phyloP scores from a whole-genome alignment of 2,888 invertebrate genomes.

The Lutraria lutraria region DNA sequence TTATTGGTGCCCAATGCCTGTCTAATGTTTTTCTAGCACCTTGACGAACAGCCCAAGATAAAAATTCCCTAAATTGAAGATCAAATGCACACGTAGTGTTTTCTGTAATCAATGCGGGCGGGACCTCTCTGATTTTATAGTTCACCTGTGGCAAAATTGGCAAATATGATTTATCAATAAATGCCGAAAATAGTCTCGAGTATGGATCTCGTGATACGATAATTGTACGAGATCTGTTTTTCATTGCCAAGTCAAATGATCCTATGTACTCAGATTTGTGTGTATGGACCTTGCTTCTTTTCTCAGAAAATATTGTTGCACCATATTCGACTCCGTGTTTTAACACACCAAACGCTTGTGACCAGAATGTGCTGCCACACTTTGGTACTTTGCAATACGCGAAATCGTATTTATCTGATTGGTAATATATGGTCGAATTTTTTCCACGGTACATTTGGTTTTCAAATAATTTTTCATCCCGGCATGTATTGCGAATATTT shows the following conservation, averaged over 20 bases:
- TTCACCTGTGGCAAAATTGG: not conserved
- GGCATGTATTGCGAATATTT: conserved; percentile 17
- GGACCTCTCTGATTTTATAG: not conserved
- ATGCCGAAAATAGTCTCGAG: conserved; percentile 52
- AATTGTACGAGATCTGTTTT: conserved; percentile 8
- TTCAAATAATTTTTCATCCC: not conserved
- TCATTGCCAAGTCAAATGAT: not conserved
- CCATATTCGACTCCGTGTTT: not conserved
- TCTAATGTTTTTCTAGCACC: conserved; percentile 23
- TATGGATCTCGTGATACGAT: conserved; percentile 60
- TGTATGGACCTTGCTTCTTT: conserved; percentile 23
- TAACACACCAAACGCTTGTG: conserved; percentile 40
- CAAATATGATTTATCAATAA: conserved; percentile 48
- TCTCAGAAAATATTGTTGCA: conserved; percentile 15
- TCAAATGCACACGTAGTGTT: not conserved
- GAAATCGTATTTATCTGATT: conserved; percentile 36
- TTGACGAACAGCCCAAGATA: not conserved
- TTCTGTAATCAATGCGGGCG: no score
- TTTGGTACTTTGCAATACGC: conserved; percentile 59
- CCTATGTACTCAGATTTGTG: not conserved
- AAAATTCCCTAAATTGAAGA: conserved; percentile 49
- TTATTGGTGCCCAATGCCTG: conserved; percentile 51
- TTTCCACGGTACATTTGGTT: not conserved
- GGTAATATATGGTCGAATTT: conserved; percentile 1
- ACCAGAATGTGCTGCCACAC: conserved; percentile 53